A percentile compares a stretch with the other conserved stretches of the same genome.
These are phyloP conservation scores for Stigmatopora argus DNA, from an alignment of 2,113 vertebrate genomes.

Conservation along the genomic window DNA sequence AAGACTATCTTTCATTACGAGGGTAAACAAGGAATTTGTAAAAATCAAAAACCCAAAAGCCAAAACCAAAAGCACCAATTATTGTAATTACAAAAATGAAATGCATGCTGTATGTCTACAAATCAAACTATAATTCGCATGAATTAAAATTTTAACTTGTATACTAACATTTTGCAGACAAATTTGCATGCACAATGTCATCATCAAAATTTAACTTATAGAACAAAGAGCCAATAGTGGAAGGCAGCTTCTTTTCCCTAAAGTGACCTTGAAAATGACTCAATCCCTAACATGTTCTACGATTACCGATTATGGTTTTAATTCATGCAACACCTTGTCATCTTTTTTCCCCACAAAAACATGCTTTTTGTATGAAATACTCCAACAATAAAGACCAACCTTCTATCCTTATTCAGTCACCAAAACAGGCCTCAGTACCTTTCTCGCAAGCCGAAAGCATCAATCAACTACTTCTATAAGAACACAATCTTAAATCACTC, in stretches of 20 bases:
- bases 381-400: background rate
- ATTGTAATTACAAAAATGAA: background rate
- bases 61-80: background rate
- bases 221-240: background rate
- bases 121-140: background rate
- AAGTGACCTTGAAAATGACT: background rate
- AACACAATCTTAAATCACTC: conserved; percentile 64
- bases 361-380: background rate
- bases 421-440: background rate
- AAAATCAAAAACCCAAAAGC: background rate
- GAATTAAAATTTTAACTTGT: background rate
- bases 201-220: background rate
- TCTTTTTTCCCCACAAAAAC: background rate
- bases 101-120: background rate
- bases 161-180: background rate
- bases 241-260: background rate
- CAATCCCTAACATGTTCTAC: background rate
- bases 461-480: background rate
- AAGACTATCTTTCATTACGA: background rate
- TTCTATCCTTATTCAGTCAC: background rate
- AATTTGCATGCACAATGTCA: background rate
- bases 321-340: background rate
- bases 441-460: background rate
- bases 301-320: background rate
- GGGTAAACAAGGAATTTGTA: background rate